Base-by-base conservation (phyloP, 2,113 vertebrate species). In the Hippocampus guttulatus region DNA sequence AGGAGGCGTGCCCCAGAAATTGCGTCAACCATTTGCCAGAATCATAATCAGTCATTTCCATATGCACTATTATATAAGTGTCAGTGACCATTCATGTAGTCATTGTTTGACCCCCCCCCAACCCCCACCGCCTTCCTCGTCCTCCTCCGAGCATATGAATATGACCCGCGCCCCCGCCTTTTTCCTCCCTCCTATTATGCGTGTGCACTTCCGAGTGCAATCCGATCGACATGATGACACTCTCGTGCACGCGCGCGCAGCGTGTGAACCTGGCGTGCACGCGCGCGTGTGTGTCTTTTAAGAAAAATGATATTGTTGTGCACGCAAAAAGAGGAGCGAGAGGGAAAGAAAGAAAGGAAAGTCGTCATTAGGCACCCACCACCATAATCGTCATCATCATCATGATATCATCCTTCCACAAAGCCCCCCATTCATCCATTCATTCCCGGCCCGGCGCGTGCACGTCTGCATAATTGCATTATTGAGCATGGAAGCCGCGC, bases 361-460 rank as follows among this genome's bases (percentile, higher is more conserved):
- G 25, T 25, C 55, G 55, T 58, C 55, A 27, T 58, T 27, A 15
- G 55, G 55, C 55, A 25, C 55, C 55, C 55, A 58, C 55, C 55
- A 58, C 11, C 55, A 57, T 23, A 23, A 25, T 25, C 55, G 10
- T n/a, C 57, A 25, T 25, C 95, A 94, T 94, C 94, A 95, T 97
- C 96, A 98, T 98, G 97, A 97, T 97, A 98, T 99, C 98, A 98
- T 97, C 96, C 94, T 89, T 91, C 92, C 97, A 99, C 96, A 98
- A 98, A 97, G 97, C 93, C 91, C 93, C 94, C 90, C 95, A 98
- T 97, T 94, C 96, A 94, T 93, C 92, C 92, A 93, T 91, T 93
- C 94, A 95, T 95, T 96, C 94, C 95, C 92, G 91, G 95, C 94
- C 88, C 93, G 94, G 94, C 95, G 93, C 94, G 94, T 94, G 95